These are phyloP conservation scores for Pampusana beccarii DNA, from an alignment of 2,113 vertebrate genomes.

Conservation along the genomic window DNA sequence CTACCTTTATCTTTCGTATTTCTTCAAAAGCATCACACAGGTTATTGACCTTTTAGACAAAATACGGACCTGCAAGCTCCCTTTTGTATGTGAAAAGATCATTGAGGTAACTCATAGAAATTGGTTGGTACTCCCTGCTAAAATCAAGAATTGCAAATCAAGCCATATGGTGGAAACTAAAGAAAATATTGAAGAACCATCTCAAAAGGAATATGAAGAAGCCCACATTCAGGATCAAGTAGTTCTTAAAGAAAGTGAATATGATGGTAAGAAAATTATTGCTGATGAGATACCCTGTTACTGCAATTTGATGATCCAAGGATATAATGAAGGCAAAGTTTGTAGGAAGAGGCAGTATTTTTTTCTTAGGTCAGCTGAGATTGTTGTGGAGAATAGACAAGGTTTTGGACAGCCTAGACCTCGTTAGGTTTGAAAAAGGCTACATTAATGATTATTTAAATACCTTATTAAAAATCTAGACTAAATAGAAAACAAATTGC, in stretches of 20 bases:
- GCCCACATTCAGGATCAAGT: slow-evolving; percentile 28
- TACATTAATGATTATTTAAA: background rate
- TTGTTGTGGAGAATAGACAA: background rate
- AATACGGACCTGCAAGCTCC: slow-evolving; percentile 74
- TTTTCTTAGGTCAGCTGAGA: background rate
- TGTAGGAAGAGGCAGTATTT: background rate
- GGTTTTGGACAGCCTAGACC: background rate
- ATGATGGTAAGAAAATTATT: slow-evolving; percentile 61
- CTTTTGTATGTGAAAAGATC: slow-evolving; percentile 85
- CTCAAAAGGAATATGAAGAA: slow-evolving; percentile 23
- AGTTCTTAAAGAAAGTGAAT: slow-evolving; percentile 17
- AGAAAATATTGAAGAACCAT: slow-evolving; percentile 21
- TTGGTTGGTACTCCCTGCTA: slow-evolving; percentile 84
- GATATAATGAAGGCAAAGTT: background rate
- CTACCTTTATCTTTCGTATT: slow-evolving; percentile 32
- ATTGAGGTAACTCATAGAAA: slow-evolving; percentile 82
- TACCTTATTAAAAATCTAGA: background rate
- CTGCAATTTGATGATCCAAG: background rate
- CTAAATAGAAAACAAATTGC: background rate
- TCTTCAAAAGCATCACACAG: slow-evolving; percentile 87
- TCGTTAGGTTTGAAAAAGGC: background rate
- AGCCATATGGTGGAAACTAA: slow-evolving; percentile 62
- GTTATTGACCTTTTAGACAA: slow-evolving; percentile 87
- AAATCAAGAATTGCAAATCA: slow-evolving; percentile 77
- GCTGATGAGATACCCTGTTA: background rate